These are phyloP conservation scores for Eidolon dupreanum DNA, from an alignment of 2,797 vertebrate species.

Conservation along the genomic window DNA sequence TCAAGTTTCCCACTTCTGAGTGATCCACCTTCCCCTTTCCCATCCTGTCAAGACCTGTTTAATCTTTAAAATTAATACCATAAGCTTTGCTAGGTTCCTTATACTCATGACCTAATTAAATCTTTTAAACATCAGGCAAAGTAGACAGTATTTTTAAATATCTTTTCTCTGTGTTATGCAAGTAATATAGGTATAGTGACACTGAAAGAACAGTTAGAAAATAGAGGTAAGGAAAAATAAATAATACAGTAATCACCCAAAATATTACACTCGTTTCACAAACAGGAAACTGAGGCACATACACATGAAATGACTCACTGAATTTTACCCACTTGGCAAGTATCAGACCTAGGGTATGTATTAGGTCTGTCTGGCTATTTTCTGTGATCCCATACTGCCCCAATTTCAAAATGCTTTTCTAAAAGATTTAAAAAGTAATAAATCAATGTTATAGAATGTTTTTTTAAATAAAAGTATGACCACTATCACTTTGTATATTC, in stretches of 20 bases:
- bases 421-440: not conserved
- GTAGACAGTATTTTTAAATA: conserved; percentile 11
- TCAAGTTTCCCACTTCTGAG: not conserved
- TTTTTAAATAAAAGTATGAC: not conserved
- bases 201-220: not conserved
- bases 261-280: not conserved
- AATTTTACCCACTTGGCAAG: not conserved
- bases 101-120: not conserved
- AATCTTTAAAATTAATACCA: not conserved
- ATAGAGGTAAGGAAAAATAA: not conserved
- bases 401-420: not conserved
- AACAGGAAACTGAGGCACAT: not conserved
- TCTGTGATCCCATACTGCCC: not conserved
- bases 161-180: not conserved
- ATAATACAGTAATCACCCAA: not conserved
- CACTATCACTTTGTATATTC: not conserved
- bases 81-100: not conserved
- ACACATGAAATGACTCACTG: not conserved
- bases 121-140: conserved; percentile 10
- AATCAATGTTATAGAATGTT: not conserved
- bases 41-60: not conserved
- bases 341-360: not conserved
- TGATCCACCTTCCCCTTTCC: not conserved
- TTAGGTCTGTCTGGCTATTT: not conserved
- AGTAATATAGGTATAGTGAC: not conserved